These are phyloP conservation scores for Drosophila pectinifera DNA, from an alignment of 1,140 invertebrate species.

Conservation along the genomic window DNA sequence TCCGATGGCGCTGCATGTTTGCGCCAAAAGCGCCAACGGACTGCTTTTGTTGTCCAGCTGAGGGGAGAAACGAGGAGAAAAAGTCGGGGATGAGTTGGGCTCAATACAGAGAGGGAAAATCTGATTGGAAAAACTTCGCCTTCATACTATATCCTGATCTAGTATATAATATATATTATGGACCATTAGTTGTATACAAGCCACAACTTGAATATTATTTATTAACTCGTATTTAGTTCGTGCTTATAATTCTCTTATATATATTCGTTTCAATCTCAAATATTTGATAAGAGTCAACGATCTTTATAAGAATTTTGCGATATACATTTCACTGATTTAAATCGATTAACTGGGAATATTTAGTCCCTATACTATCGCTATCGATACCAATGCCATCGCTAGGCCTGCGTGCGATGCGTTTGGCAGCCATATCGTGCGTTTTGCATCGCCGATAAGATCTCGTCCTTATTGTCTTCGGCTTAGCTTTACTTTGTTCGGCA, in stretches of 20 bases:
- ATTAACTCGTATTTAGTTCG: too few relatives aligned
- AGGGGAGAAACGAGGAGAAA: constrained; percentile 86
- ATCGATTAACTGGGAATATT: not conserved
- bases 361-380: not conserved
- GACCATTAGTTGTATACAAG: too few relatives aligned
- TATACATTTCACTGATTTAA: not conserved
- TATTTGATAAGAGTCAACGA: not conserved
- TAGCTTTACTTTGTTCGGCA: constrained; percentile 45
- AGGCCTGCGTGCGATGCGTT: constrained; percentile 2
- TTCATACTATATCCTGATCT: too few relatives aligned
- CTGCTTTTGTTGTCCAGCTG: constrained; percentile 98
- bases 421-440: constrained; percentile 53
- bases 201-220: too few relatives aligned
- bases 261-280: not conserved
- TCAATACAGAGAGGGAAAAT: constrained; percentile 3
- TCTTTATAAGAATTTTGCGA: not conserved
- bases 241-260: not conserved
- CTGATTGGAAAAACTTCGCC: not conserved
- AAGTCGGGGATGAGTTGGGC: not conserved
- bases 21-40: constrained; percentile 95
- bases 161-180: not conserved
- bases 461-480: constrained; percentile 42
- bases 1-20: constrained; percentile 98
- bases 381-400: not conserved
- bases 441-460: constrained; percentile 45